Base-by-base conservation (phyloP, 2,888 invertebrate species). In the Entomobrya multifasciata region DNA sequence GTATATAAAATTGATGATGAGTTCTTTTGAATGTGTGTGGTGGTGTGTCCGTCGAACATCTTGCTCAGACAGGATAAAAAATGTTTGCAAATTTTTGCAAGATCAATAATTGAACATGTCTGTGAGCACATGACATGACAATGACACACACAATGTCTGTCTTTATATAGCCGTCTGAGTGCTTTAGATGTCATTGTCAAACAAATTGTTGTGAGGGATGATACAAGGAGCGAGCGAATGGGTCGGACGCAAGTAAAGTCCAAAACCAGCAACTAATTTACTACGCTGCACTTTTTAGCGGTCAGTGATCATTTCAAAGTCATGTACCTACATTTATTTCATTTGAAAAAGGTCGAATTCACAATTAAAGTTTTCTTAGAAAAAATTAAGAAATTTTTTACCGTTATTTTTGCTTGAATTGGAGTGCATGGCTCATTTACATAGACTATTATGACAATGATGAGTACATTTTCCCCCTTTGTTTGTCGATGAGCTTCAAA, bases 131-230 rank as follows among this genome's bases (percentile, higher is more conserved):
- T 6, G 22, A 41, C 49, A 36, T 17, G n/a, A 3, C 13, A n/a
- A n/a, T n/a, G n/a, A n/a, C n/a, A n/a, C n/a, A n/a, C n/a, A n/a
- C n/a, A n/a, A n/a, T n/a, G n/a, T n/a, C n/a, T n/a, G n/a, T 77
- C 76, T 57, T 36, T 11, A 20, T 70, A 47, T 15, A 20, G 44
- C 49, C 25, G n/a, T 25, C 6, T 27, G 27, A 20, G 30, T 62
- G 62, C 30, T 49, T 72, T 52, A 72, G 22, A 72, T 72, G 72
- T 72, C 72, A 72, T 72, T 72, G 72, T 72, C 49, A 49, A 47
- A 30, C 72, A 62, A 62, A 62, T 62, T 65, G n/a, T n/a, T n/a
- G 65, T 13, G 20, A 70, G 47, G 67, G 67, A 47, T 70, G 67
- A 47, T 70, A 22, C 22, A 62, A 62, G 62, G 62, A 62, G 36